Percentiles rank a stretch among this genome's conserved stretches.
phyloP scores from a whole-genome alignment of 2,113 vertebrate genomes.

The Microtus pennsylvanicus region DNA sequence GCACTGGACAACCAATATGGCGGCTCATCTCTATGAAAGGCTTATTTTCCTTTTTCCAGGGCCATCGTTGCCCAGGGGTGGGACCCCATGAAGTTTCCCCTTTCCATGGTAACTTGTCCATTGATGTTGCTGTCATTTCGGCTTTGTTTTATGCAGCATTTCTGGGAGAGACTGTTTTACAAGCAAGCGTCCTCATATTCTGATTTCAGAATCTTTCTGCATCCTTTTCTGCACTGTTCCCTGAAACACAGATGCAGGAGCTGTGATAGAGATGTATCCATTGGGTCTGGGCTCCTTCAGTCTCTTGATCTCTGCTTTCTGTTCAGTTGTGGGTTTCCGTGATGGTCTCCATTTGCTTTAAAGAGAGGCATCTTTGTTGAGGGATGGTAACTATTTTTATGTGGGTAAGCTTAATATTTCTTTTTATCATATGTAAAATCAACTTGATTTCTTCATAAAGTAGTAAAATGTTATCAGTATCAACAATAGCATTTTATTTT shows the following conservation, averaged over 20 bases:
- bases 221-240: not conserved
- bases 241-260: not conserved
- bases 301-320: not conserved
- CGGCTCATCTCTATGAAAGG: not conserved
- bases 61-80: not conserved
- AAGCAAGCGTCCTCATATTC: not conserved
- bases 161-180: not conserved
- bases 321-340: not conserved
- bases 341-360: not conserved
- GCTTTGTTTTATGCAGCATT: not conserved
- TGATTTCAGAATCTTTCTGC: not conserved
- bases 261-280: not conserved
- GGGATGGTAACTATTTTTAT: not conserved
- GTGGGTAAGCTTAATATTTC: not conserved
- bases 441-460: slow-evolving; percentile 38
- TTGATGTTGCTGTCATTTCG: no score
- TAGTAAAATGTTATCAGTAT: not conserved
- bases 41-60: not conserved
- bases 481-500: not conserved
- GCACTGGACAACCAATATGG: not conserved
- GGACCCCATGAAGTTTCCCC: not conserved
- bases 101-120: not conserved
- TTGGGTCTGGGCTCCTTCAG: not conserved
- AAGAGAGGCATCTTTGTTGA: not conserved
- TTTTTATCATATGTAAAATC: slow-evolving; percentile 25